Conservation (phyloP, 2,797 vertebrate species). For the Chelon auratus region DNA sequence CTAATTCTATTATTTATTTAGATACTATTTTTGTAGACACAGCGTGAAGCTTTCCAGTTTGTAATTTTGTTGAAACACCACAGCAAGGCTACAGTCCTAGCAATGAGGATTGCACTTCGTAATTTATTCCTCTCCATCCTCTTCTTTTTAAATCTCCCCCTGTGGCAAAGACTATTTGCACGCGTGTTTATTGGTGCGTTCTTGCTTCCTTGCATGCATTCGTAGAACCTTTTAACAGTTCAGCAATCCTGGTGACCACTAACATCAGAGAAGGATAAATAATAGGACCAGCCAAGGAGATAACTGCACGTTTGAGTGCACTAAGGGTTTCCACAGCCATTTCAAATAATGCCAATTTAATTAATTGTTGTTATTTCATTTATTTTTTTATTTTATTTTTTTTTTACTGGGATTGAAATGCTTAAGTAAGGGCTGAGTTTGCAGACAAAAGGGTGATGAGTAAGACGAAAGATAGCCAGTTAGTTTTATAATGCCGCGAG, state of each 20-base stretch:
- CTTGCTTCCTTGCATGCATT: neutral
- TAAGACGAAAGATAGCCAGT: conserved; percentile 37
- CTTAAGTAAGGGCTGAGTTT: conserved; percentile 55
- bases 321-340: conserved; percentile 31
- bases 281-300: conserved; percentile 15
- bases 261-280: conserved; percentile 13
- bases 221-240: conserved; percentile 26
- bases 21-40: conserved; percentile 14
- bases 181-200: neutral
- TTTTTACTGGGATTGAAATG: conserved; percentile 35
- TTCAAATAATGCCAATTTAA: conserved; percentile 60
- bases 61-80: conserved; percentile 12
- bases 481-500: conserved; percentile 59
- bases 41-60: conserved; percentile 1
- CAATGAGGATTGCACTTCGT: conserved; percentile 1
- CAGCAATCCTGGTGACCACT: conserved; percentile 11
- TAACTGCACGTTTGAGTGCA: conserved; percentile 20
- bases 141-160: conserved; percentile 23
- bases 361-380: conserved; percentile 56
- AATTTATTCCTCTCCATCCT: conserved; percentile 33
- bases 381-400: neutral
- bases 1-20: conserved; percentile 30
- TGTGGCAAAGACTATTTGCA: neutral
- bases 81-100: conserved; percentile 24
- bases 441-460: conserved; percentile 42